Conservation (phyloP, 2,888 invertebrate species). For the Branchipolynoe longqiensis region DNA sequence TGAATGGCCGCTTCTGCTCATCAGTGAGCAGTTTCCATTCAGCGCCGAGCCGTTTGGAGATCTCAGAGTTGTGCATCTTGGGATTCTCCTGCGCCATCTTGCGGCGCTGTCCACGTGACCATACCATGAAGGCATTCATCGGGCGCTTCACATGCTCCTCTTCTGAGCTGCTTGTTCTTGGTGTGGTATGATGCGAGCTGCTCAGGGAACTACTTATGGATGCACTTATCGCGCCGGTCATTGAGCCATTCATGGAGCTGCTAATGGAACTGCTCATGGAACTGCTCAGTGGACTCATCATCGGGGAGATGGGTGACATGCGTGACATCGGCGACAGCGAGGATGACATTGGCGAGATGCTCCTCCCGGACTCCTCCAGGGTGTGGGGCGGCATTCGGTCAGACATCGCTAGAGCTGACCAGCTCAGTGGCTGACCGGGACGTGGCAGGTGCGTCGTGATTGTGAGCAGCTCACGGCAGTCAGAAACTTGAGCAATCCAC, state of each 20-base stretch:
- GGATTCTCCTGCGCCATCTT: slow-evolving; percentile 99
- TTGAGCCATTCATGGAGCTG: neutral
- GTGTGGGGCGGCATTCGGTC: slow-evolving; percentile 4
- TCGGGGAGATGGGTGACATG: slow-evolving; percentile 43
- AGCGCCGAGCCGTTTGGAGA: slow-evolving; percentile 97
- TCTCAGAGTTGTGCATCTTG: slow-evolving; percentile 99
- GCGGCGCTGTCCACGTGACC: slow-evolving; percentile 97
- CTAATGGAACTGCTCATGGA: too few species aligned
- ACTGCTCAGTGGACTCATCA: slow-evolving; percentile 27
- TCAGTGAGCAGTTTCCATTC: slow-evolving; percentile 98
- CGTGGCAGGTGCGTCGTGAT: too few species aligned
- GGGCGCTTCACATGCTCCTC: slow-evolving; percentile 94
- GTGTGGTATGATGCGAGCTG: slow-evolving; percentile 1
- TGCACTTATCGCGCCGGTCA: too few species aligned
- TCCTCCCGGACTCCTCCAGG: slow-evolving; percentile 1
- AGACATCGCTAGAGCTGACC: neutral
- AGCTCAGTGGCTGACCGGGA: neutral
- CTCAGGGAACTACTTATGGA: slow-evolving; percentile 17
- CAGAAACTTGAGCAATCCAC: too few species aligned
- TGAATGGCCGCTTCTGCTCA: slow-evolving; percentile 97
- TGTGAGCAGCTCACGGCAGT: too few species aligned
- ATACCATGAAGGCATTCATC: slow-evolving; percentile 99
- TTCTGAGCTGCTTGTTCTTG: neutral
- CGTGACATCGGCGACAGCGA: slow-evolving; percentile 43
- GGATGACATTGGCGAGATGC: slow-evolving; percentile 11